Evolutionary conservation across 2,797 vertebrate genomes (phyloP).

Genomic region (Euphonia xanthogaster): DNA sequence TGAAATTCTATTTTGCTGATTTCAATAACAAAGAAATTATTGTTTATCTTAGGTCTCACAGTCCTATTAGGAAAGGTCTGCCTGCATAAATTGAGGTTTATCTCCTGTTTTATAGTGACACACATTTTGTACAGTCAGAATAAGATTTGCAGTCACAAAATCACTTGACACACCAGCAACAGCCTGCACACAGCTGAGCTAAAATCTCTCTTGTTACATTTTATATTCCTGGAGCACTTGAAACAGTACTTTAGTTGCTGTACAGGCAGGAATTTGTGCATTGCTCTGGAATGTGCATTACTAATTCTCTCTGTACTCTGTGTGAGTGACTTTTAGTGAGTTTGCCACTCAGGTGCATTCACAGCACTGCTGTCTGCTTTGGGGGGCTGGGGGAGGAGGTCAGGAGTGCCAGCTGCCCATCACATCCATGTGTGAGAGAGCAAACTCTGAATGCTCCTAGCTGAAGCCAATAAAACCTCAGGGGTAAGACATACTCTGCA

Average conservation of each 20-base stretch:
- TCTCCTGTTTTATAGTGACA: background rate
- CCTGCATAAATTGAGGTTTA: conserved; percentile 21
- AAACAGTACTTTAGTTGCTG: background rate
- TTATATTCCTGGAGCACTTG: background rate
- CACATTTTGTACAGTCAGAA: background rate
- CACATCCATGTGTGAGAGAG: background rate
- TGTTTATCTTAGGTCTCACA: background rate
- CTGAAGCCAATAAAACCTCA: conserved; percentile 39
- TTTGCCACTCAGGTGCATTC: conserved; percentile 16
- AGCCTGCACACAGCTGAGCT: background rate
- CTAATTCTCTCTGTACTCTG: background rate
- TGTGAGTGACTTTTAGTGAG: background rate
- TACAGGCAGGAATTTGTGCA: background rate
- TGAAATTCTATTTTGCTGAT: background rate
- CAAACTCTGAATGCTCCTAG: conserved; percentile 45
- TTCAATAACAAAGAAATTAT: conserved; percentile 15
- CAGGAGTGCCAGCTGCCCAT: conserved; percentile 1
- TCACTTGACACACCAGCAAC: background rate
- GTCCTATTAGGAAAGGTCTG: background rate
- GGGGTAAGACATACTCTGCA: background rate
- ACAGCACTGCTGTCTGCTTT: background rate
- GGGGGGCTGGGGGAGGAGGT: background rate
- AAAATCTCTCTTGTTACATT: background rate
- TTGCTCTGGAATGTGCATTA: background rate
- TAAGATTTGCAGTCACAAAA: background rate